Conservation (phyloP, 2,888 invertebrate species). For the Clusia tigrina region DNA sequence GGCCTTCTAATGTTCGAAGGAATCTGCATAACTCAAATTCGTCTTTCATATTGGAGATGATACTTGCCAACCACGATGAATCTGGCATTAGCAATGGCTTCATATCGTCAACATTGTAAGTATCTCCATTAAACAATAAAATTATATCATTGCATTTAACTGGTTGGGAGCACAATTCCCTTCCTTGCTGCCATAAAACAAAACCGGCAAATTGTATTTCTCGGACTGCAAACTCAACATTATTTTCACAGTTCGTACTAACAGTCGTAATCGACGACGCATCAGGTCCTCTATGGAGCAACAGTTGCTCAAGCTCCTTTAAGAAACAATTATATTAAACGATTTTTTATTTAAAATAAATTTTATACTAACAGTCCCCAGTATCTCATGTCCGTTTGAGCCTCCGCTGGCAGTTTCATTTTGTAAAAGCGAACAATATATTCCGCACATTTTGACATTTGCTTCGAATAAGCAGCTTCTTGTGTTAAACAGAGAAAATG, state of each 20-base stretch:
- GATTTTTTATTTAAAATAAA: not conserved
- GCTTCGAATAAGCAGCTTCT: no score
- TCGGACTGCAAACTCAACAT: no score
- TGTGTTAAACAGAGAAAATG: no score
- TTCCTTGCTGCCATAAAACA: conserved; percentile 89
- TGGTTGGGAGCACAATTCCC: conserved; percentile 73
- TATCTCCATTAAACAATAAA: conserved; percentile 89
- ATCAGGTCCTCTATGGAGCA: not conserved
- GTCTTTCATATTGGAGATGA: conserved; percentile 48
- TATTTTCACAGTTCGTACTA: not conserved
- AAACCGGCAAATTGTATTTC: conserved; percentile 62
- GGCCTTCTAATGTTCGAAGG: conserved; percentile 76
- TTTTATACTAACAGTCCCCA: not conserved
- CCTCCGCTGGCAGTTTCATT: not conserved
- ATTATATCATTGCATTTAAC: conserved; percentile 69
- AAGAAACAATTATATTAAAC: not conserved
- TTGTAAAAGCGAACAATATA: conserved; percentile 1
- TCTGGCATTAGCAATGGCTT: conserved; percentile 66
- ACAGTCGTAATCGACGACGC: not conserved
- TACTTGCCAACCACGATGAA: conserved; percentile 67
- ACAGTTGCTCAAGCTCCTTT: not conserved
- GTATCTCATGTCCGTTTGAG: not conserved
- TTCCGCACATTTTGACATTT: not conserved
- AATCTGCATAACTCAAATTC: conserved; percentile 55
- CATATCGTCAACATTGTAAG: conserved; percentile 68